Evolutionary conservation across 2,797 vertebrate species (phyloP).

Genomic region (Sciurus vulgaris): DNA sequence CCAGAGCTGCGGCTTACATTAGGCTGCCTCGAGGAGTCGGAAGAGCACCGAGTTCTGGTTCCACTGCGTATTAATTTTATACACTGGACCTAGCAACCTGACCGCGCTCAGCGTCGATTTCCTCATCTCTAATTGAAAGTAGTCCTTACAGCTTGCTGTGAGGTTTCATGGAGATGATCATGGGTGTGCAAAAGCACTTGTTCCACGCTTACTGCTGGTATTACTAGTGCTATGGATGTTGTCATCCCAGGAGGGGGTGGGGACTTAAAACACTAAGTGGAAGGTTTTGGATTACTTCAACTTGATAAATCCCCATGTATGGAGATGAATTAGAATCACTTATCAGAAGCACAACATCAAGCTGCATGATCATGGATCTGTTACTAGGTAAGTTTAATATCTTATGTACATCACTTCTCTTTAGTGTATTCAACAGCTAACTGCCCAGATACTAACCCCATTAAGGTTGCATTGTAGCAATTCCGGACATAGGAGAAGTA

Average conservation of each 20-base stretch:
- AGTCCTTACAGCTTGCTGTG: neutral
- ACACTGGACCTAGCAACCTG: neutral
- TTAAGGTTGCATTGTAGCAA: neutral
- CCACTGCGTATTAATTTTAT: neutral
- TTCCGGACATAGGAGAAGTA: neutral
- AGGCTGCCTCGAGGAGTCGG: neutral
- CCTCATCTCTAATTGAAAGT: neutral
- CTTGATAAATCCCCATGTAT: neutral
- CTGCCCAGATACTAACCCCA: neutral
- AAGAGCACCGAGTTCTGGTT: neutral
- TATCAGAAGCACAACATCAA: neutral
- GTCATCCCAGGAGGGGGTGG: neutral
- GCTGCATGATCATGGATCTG: neutral
- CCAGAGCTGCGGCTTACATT: neutral
- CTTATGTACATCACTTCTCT: neutral
- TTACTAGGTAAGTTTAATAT: neutral
- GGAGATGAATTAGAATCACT: neutral
- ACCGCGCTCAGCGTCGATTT: neutral
- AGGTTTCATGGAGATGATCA: neutral
- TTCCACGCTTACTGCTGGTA: neutral
- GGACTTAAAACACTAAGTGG: neutral
- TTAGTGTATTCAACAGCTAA: neutral
- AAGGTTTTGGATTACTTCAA: neutral
- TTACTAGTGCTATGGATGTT: neutral
- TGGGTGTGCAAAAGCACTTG: neutral